Percentiles rank a stretch among this genome's conserved stretches.
Conservation (phyloP, 2,888 invertebrate species). For the Aethes cnicana region DNA sequence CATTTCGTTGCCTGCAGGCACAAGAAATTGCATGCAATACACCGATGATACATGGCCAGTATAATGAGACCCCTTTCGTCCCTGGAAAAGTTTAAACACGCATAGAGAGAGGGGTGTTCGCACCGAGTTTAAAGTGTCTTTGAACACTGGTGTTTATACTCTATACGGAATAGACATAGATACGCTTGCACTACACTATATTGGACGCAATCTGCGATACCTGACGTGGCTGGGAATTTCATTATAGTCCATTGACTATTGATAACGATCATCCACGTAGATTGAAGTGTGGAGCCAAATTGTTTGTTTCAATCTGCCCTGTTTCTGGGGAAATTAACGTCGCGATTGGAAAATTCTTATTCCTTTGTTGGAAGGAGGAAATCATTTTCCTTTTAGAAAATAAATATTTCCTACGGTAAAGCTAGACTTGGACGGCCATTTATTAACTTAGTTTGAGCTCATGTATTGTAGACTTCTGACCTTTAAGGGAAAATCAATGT, state of each 20-base stretch:
- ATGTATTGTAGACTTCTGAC: too few relatives aligned
- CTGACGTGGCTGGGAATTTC: constrained; percentile 72
- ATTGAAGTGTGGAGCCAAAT: constrained; percentile 47
- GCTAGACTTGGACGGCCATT: too few relatives aligned
- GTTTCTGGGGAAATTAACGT: not conserved
- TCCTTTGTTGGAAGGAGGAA: too few relatives aligned
- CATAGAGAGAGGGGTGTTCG: constrained; percentile 28
- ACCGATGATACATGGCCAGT: constrained; percentile 54
- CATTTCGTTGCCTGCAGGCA: constrained; percentile 70
- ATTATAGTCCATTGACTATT: constrained; percentile 70
- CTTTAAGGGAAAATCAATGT: too few relatives aligned
- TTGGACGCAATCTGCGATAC: constrained; percentile 76
- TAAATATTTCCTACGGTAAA: too few relatives aligned
- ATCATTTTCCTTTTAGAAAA: too few relatives aligned
- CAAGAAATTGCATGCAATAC: constrained; percentile 77
- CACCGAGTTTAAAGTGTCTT: constrained; percentile 42
- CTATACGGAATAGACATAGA: constrained; percentile 43
- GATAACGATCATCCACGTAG: constrained; percentile 52
- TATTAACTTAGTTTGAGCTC: too few relatives aligned
- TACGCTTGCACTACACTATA: constrained; percentile 63
- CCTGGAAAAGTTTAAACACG: constrained; percentile 28
- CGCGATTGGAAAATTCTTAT: constrained; percentile 7
- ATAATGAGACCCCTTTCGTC: constrained; percentile 39
- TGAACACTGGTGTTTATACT: constrained; percentile 45
- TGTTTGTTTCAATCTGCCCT: constrained; percentile 25